A percentile compares a stretch with the other conserved stretches of the same genome.
Conservation (phyloP, 2,113 vertebrate genomes). For the Colistium nudipinnis region DNA sequence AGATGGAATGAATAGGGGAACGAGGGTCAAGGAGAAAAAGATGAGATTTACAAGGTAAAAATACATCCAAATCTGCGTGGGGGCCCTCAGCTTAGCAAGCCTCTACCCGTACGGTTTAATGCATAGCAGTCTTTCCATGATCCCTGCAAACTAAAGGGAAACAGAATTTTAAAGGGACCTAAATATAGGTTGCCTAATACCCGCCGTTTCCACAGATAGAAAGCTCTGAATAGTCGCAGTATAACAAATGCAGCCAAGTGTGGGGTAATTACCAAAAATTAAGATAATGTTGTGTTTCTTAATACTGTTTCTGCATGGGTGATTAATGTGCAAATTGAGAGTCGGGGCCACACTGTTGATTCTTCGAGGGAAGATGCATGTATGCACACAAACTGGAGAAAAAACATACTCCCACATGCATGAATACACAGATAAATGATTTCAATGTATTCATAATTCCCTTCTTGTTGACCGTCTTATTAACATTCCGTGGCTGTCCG, state of each 20-base stretch:
- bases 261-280: conserved; percentile 63
- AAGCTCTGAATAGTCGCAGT: conserved; percentile 39
- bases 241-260: conserved; percentile 49
- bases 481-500: conserved; percentile 29
- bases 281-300: conserved; percentile 55
- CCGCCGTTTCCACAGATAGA: conserved; percentile 30
- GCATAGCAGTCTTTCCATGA: conserved; percentile 28
- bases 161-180: conserved; percentile 22
- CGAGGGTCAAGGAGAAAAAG: background rate
- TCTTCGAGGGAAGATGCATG: background rate
- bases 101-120: conserved; percentile 5
- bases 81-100: background rate
- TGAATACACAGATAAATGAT: conserved; percentile 43
- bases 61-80: conserved; percentile 7
- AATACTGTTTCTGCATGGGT: conserved; percentile 47
- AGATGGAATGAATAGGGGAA: background rate
- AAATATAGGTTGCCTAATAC: conserved; percentile 64
- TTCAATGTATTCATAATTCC: conserved; percentile 26
- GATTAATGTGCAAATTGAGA: conserved; percentile 27
- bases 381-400: background rate
- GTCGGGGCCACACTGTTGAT: conserved; percentile 21
- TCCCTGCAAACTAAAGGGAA: conserved; percentile 21
- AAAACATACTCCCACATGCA: conserved; percentile 47
- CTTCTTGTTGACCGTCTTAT: conserved; percentile 27
- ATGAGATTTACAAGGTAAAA: conserved; percentile 4